Base-by-base conservation (phyloP, 2,113 vertebrate species). In the Helogale parvula region DNA sequence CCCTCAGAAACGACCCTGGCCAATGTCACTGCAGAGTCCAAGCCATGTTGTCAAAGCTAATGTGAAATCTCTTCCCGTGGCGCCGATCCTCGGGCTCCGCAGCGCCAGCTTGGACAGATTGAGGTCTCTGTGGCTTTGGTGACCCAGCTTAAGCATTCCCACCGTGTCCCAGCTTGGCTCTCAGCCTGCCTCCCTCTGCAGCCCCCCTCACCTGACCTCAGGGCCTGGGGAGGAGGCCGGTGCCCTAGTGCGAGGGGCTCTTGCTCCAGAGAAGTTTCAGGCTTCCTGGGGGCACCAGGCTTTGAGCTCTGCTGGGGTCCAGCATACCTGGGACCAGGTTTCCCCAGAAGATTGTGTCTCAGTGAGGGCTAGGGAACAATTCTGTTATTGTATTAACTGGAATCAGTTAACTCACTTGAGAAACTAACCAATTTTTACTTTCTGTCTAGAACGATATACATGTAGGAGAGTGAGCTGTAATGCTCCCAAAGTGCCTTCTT, bases 401-500 rank as follows among this genome's bases (percentile, higher is more conserved):
- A 96, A 81, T 91, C 95, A 71, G 97, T 98, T 98, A 98, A 98
- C 97, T 98, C 97, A 98, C 98, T 98, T 98, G 97, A 98, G 98
- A 98, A 98, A 98, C 98, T 99, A 98, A 99, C 98, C 92, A 92
- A 3, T 97, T 98, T 98, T 97, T 96, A 96, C 97, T 98, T 98
- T 97, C 87, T 97, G 94, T 97, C 97, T 98, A 98, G 97, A 97
- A 97, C 94, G 97, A 96, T 98, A 74, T 98, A 97, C 97, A 33
- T 88, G 94, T 98, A 98, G 98, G 95, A 94, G 23, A 98, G 96
- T 97, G 96, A 96, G 98, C 97, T 66, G 11, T 98, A 98, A 96
- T 97, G 95, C 95, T 98, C 98, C 98, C 93, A 41, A 98, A 99
- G 98, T 99, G 98, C 99, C 99, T 99, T 99, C 98, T 98, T 98